phyloP scores from a whole-genome alignment of 2,113 vertebrate genomes.

The Oceanites oceanicus region DNA sequence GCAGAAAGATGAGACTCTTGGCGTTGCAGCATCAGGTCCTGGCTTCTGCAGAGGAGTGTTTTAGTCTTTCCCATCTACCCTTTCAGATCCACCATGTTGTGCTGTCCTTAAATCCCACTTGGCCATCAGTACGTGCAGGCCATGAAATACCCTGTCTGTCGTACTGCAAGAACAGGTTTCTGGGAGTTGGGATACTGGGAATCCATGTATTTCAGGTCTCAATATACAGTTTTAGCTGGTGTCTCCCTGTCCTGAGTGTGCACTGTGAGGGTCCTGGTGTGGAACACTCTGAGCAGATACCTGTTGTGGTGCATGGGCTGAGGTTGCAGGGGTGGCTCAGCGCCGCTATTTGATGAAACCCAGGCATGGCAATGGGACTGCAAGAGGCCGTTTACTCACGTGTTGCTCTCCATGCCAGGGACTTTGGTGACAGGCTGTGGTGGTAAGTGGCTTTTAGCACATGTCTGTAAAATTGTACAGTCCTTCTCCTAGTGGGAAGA shows the following conservation, averaged over 20 bases:
- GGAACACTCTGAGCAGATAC: background rate
- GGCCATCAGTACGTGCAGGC: background rate
- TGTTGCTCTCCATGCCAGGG: background rate
- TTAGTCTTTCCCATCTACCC: background rate
- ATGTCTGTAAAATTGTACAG: background rate
- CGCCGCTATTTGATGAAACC: background rate
- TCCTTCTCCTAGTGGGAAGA: background rate
- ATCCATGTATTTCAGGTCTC: background rate
- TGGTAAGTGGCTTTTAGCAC: background rate
- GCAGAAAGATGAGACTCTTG: background rate
- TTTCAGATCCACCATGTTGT: background rate
- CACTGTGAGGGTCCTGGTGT: fast-evolving
- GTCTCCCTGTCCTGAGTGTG: background rate
- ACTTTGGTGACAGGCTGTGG: background rate
- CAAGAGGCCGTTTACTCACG: background rate
- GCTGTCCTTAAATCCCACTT: background rate
- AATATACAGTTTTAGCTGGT: background rate
- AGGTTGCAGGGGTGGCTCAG: background rate
- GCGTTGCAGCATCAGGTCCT: background rate
- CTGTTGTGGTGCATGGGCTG: background rate
- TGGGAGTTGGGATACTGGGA: background rate
- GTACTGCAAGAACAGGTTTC: background rate
- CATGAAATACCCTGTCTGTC: background rate
- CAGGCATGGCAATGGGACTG: background rate
- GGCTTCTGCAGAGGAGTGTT: background rate